Percentiles rank a stretch among this genome's conserved stretches.
These are phyloP conservation scores for Octopus sinensis DNA, from an alignment of 1,140 invertebrate species.

Conservation along the genomic window DNA sequence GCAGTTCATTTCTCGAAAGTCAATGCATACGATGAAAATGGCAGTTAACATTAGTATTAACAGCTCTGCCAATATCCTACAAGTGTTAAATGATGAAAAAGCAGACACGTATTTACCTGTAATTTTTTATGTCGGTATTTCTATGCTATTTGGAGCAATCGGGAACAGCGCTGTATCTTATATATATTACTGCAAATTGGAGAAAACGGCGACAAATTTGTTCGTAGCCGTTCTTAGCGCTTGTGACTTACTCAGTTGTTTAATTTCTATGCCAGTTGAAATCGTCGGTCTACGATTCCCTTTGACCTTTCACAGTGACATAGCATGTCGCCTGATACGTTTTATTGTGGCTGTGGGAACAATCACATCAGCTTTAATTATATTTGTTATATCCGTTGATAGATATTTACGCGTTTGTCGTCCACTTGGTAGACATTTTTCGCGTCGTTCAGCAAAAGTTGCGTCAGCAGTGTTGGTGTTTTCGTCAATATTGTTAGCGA, in stretches of 20 bases:
- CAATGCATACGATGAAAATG: neutral
- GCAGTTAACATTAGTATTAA: neutral
- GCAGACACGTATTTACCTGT: conserved; percentile 5
- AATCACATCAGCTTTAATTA: conserved; percentile 7
- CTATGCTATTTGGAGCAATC: conserved; percentile 2
- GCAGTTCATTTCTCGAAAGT: too few relatives aligned
- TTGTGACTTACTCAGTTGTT: conserved; percentile 8
- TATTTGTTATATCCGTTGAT: conserved; percentile 10
- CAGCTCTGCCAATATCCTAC: neutral
- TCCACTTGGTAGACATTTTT: conserved; percentile 7
- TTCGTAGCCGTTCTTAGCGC: conserved; percentile 8
- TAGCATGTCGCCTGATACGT: conserved; percentile 6
- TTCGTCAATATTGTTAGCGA: neutral
- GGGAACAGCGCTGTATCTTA: conserved; percentile 13
- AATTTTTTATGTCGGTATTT: neutral
- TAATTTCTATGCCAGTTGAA: conserved; percentile 11
- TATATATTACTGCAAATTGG: conserved; percentile 8
- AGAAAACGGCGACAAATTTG: conserved; percentile 9
- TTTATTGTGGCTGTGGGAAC: conserved; percentile 7
- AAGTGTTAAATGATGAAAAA: neutral
- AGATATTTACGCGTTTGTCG: conserved; percentile 10
- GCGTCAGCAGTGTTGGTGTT: neutral
- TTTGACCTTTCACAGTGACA: conserved; percentile 9
- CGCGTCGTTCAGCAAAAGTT: neutral
- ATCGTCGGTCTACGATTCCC: conserved; percentile 8